These are phyloP conservation scores for Pagrus major DNA, from an alignment of 2,113 vertebrate species.

Conservation along the genomic window DNA sequence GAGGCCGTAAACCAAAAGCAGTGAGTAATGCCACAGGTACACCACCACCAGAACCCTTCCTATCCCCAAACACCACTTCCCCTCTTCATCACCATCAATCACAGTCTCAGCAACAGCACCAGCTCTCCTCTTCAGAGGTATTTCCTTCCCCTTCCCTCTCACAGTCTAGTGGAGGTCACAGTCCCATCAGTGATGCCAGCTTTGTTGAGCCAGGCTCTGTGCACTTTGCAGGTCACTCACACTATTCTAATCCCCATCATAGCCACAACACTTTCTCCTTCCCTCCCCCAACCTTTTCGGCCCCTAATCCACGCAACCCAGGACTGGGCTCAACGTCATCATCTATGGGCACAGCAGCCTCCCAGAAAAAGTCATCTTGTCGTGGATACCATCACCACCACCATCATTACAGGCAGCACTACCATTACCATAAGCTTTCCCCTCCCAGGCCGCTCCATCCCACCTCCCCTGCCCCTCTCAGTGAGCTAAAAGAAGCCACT, in stretches of 20 bases:
- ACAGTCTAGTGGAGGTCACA: slow-evolving; percentile 95
- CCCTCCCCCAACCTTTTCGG: slow-evolving; percentile 83
- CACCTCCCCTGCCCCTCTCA: slow-evolving; percentile 90
- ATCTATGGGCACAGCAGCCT: slow-evolving; percentile 54
- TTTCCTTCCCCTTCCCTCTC: slow-evolving; percentile 93
- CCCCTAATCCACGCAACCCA: slow-evolving; percentile 80
- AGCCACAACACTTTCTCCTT: slow-evolving; percentile 83
- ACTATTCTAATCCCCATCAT: slow-evolving; percentile 81
- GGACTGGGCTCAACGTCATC: slow-evolving; percentile 58
- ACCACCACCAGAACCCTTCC: slow-evolving; percentile 78
- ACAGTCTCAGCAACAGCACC: slow-evolving; percentile 83
- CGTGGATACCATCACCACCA: slow-evolving; percentile 84
- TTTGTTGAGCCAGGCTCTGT: slow-evolving; percentile 96
- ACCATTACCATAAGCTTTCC: slow-evolving; percentile 85
- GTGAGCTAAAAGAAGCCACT: slow-evolving; percentile 97
- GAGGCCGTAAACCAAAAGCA: slow-evolving; percentile 97
- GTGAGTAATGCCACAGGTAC: slow-evolving; percentile 37
- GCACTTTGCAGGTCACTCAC: slow-evolving; percentile 87
- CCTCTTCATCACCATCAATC: slow-evolving; percentile 83
- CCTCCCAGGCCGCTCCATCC: slow-evolving; percentile 85
- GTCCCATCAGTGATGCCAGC: slow-evolving; percentile 94
- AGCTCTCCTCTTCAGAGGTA: slow-evolving; percentile 84
- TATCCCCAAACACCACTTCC: slow-evolving; percentile 82
- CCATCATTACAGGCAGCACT: slow-evolving; percentile 84
- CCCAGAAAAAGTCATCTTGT: slow-evolving; percentile 84